A percentile compares a stretch with the other conserved stretches of the same genome.
Conservation (phyloP, 2,888 invertebrate species). For the Unio pictorum region DNA sequence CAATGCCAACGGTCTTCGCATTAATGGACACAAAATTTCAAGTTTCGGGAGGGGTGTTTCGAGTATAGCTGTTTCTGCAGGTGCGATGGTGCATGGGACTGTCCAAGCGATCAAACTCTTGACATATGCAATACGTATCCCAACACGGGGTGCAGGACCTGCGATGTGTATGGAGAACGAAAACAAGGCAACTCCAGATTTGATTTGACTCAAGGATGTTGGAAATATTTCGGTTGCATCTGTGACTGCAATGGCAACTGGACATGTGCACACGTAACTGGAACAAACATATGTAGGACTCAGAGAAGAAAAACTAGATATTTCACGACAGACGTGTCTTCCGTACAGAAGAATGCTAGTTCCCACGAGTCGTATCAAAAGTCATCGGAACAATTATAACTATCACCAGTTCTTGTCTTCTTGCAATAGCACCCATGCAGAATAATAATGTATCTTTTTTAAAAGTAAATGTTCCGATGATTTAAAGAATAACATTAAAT, state of each 20-base stretch:
- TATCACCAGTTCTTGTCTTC: neutral
- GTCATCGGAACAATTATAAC: no score
- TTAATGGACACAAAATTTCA: constrained; percentile 32
- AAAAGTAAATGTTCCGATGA: no score
- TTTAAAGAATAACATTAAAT: no score
- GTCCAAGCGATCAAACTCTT: constrained; percentile 34
- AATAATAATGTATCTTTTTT: no score
- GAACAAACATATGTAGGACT: constrained; percentile 12
- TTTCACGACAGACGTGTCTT: no score
- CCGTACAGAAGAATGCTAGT: no score
- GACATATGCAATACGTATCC: constrained; percentile 41
- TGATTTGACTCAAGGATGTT: constrained; percentile 34
- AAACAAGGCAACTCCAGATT: constrained; percentile 34
- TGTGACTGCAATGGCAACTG: constrained; percentile 41
- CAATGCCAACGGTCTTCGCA: constrained; percentile 31
- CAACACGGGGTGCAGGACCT: constrained; percentile 40
- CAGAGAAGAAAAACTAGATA: neutral
- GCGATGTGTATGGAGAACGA: constrained; percentile 25
- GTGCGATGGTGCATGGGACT: constrained; percentile 47
- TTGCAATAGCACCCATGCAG: neutral
- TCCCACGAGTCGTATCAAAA: no score
- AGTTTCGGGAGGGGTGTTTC: constrained; percentile 34
- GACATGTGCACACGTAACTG: constrained; percentile 11
- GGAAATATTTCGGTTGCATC: constrained; percentile 34
- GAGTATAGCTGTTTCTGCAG: constrained; percentile 47